Evolutionary conservation across 2,113 vertebrate genomes (phyloP).

Genomic region (Alligator sinensis): DNA sequence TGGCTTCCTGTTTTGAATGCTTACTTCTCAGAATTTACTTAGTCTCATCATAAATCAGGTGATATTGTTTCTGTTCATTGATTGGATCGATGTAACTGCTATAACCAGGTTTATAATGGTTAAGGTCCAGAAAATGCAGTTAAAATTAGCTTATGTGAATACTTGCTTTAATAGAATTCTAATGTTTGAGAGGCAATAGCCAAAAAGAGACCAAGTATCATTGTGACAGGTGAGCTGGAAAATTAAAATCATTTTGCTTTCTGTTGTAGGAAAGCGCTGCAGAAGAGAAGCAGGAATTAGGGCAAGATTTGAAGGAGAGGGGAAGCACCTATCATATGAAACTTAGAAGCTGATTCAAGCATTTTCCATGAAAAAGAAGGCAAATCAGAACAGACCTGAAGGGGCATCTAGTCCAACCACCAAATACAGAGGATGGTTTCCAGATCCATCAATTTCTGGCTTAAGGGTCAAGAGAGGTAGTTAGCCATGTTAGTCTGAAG

Average conservation of each 20-base stretch:
- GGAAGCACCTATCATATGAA: neutral
- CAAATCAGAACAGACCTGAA: fast-evolving
- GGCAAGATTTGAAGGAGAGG: neutral
- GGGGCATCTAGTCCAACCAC: no score
- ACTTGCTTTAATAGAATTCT: neutral
- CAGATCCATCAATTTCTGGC: no score
- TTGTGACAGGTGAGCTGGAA: no score
- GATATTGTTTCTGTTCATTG: neutral
- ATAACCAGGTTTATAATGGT: neutral
- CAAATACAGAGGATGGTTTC: no score
- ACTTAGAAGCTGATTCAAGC: neutral
- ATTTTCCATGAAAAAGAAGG: neutral
- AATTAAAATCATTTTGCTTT: neutral
- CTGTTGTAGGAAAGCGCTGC: neutral
- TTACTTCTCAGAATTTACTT: neutral
- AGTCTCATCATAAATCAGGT: neutral
- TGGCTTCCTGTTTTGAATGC: neutral
- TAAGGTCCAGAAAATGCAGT: neutral
- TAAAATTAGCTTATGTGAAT: neutral
- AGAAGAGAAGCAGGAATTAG: neutral
- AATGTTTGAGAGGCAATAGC: neutral
- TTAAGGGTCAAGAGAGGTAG: no score
- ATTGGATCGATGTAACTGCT: neutral
- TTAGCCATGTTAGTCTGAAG: no score
- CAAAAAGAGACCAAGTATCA: neutral